Base-by-base conservation (phyloP, 1,140 invertebrate species). In the Scylla paramamosain region DNA sequence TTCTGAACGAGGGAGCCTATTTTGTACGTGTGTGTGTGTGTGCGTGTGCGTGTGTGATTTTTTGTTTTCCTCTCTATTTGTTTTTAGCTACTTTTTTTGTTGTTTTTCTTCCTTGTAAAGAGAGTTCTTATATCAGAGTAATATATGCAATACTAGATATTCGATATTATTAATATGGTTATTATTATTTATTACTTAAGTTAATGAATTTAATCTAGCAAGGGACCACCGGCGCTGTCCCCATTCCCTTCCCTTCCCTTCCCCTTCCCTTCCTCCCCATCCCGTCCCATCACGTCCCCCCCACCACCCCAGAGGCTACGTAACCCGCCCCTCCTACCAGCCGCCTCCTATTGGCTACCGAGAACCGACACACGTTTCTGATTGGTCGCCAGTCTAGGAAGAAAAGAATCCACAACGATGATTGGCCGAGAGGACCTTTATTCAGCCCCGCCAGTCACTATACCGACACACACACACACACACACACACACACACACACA, bases 71-170 rank as follows among this genome's bases (percentile, higher is more conserved):
- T 77, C 67, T 84, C 92, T 28, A 7, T 88, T 6, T 46, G 28
- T 91, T 91, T 91, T 52, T 52, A 28, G 20, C 32, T 89, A 59
- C 52, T 12, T 67, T 12, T 67, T 77, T 39, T 83, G 29, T 48
- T 89, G 84, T 86, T 67, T 83, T 77, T 7, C 25, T 77, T 77
- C 88, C n/a, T 88, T 94, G 93, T 94, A 94, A 94, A 94, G 88
- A 94, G 87, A 94, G 67, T 83, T 89, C 84, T 90, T 94, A 94
- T 94, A 91, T 90, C 93, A 94, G 93, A 94, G 93, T 94, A 94
- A 94, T 94, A 94, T 94, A 94, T 94, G 90, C 29, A 91, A 67
- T 77, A 77, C 67, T 77, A 77, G 67, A 77, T 77, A 77, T 77
- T 77, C 67, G 67, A 77, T 77, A 77, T 77, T 77, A 77, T 77